Percentiles rank a stretch among this genome's conserved stretches.
Evolutionary conservation across 2,113 vertebrate genomes (phyloP).

Genomic region (Eonycteris spelaea): DNA sequence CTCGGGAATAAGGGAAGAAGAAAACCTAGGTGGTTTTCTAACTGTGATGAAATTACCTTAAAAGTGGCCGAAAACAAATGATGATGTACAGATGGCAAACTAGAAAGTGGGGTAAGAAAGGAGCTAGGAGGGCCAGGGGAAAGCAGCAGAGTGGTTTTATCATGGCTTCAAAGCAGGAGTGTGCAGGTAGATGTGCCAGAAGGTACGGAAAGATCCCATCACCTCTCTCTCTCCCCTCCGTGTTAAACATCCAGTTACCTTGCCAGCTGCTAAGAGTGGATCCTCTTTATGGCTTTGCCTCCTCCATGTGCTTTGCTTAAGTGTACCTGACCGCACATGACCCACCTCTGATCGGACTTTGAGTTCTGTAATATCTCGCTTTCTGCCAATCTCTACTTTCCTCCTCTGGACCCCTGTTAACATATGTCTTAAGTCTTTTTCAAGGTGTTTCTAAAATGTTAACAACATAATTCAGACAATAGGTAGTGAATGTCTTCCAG

Average conservation of each 20-base stretch:
- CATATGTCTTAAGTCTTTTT: not conserved
- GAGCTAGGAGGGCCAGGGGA: slow-evolving; percentile 4
- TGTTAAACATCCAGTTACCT: not conserved
- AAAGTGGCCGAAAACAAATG: slow-evolving; percentile 37
- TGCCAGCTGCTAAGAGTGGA: not conserved
- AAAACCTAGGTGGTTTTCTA: not conserved
- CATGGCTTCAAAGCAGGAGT: not conserved
- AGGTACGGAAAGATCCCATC: not conserved
- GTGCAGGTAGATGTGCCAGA: not conserved
- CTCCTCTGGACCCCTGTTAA: not conserved
- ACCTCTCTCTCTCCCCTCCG: rapidly evolving
- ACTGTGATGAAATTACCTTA: slow-evolving; percentile 5
- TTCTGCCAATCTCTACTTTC: not conserved
- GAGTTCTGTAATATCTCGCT: not conserved
- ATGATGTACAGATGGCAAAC: not conserved
- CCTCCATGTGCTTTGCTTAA: not conserved
- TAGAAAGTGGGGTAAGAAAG: not conserved
- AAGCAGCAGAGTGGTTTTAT: not conserved
- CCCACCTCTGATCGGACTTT: not conserved
- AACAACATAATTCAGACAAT: not conserved
- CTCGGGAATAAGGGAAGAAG: not conserved
- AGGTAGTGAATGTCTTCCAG: not conserved
- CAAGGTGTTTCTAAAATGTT: slow-evolving; percentile 25
- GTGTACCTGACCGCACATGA: not conserved
- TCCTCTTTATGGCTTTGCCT: not conserved